Percentiles rank a stretch among this genome's conserved stretches.
Evolutionary conservation across 2,113 vertebrate genomes (phyloP).

Genomic region (Corvus cornix): DNA sequence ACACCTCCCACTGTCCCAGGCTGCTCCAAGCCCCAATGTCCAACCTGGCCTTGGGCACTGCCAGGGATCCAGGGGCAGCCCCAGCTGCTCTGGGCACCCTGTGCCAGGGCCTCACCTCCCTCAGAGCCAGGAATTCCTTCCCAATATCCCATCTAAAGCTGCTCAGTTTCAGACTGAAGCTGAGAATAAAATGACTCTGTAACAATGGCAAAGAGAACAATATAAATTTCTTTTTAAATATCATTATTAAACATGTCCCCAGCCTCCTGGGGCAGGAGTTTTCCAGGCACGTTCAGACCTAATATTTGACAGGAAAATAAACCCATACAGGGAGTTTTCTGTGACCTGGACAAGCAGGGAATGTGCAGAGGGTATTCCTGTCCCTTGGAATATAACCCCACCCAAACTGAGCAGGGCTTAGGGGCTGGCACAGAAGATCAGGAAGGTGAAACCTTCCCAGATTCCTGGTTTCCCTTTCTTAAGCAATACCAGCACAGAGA

Average conservation of each 20-base stretch:
- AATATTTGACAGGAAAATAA: background rate
- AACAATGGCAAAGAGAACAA: background rate
- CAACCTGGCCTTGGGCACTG: rapidly evolving
- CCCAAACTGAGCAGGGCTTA: background rate
- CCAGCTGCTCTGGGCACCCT: background rate
- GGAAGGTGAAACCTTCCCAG: background rate
- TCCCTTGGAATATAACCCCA: rapidly evolving
- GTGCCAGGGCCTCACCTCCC: background rate
- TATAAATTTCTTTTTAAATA: too few species aligned
- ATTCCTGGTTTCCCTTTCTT: background rate
- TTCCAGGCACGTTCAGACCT: background rate
- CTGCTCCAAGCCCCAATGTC: background rate
- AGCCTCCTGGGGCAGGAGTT: background rate
- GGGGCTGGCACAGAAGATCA: background rate
- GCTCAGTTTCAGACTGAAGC: background rate
- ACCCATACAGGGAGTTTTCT: background rate
- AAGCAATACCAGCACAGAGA: background rate
- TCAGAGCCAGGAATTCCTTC: background rate
- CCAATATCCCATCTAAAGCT: background rate
- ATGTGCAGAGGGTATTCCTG: background rate
- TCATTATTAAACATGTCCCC: background rate
- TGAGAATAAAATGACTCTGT: background rate
- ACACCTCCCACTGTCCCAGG: background rate
- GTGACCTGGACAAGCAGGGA: background rate
- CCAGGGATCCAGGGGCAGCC: background rate